A percentile compares a stretch with the other conserved stretches of the same genome.
phyloP scores from a whole-genome alignment of 2,797 vertebrate genomes.

The Borostomias antarcticus region DNA sequence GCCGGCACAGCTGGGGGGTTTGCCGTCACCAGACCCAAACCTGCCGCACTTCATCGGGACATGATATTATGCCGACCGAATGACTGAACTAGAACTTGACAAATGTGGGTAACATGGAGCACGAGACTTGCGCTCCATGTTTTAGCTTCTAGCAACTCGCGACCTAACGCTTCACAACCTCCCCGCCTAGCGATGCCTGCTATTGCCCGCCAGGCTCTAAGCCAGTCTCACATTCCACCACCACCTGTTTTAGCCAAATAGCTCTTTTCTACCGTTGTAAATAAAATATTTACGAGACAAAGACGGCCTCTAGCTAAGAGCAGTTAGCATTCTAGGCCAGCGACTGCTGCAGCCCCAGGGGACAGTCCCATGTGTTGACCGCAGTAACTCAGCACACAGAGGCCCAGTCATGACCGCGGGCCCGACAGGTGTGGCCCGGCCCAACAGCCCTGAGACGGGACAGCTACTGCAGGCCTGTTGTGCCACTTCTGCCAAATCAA shows the following conservation, averaged over 20 bases:
- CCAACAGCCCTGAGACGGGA: conserved; percentile 16
- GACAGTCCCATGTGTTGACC: conserved; percentile 26
- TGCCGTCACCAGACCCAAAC: conserved; percentile 19
- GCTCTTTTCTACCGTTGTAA: conserved; percentile 13
- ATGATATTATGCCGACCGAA: conserved; percentile 1
- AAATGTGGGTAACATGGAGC: conserved; percentile 8
- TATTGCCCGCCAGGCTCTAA: neutral
- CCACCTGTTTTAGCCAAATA: conserved; percentile 11
- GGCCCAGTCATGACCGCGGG: conserved; percentile 4
- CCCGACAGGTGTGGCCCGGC: conserved; percentile 49
- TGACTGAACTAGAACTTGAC: conserved; percentile 17
- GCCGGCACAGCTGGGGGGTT: conserved; percentile 24
- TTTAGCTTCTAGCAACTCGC: conserved; percentile 2
- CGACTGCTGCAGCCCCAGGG: conserved; percentile 26
- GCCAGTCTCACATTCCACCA: conserved; percentile 14
- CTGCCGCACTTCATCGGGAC: conserved; percentile 7
- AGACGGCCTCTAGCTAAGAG: conserved; percentile 16
- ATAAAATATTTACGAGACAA: conserved; percentile 37
- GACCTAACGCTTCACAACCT: neutral
- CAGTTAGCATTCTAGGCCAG: conserved; percentile 9
- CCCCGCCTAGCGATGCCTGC: neutral
- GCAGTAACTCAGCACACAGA: conserved; percentile 42
- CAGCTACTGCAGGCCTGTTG: conserved; percentile 39
- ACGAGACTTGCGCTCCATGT: neutral
- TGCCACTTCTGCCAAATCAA: neutral